These are phyloP conservation scores for Centropus unirufus DNA, from an alignment of 2,113 vertebrate species.

Conservation along the genomic window DNA sequence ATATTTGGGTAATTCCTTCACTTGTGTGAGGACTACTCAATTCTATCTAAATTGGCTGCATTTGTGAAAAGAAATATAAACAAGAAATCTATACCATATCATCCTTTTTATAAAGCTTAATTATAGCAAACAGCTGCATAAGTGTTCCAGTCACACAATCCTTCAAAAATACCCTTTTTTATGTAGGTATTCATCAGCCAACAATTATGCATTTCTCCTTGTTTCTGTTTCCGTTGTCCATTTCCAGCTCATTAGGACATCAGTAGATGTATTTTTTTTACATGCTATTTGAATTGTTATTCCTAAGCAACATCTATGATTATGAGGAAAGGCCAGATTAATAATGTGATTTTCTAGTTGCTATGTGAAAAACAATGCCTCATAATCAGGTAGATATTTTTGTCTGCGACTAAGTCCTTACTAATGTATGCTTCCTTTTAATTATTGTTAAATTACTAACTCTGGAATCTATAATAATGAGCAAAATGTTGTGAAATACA, in stretches of 20 bases:
- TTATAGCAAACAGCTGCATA: not conserved
- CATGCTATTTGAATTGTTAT: not conserved
- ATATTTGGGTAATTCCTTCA: not conserved
- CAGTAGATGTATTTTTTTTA: not conserved
- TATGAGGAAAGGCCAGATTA: not conserved
- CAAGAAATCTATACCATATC: not conserved
- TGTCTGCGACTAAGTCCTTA: not conserved
- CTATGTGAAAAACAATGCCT: not conserved
- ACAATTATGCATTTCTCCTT: not conserved
- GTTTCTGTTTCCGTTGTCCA: not conserved
- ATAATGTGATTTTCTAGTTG: not conserved
- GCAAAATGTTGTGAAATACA: not conserved
- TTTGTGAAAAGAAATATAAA: not conserved
- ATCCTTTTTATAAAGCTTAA: not conserved
- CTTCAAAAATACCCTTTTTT: not conserved
- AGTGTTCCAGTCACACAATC: not conserved
- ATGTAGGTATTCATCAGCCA: not conserved
- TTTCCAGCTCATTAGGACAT: not conserved
- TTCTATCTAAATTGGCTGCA: not conserved
- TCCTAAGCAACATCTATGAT: not conserved
- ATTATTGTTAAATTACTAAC: not conserved
- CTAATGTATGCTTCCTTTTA: not conserved
- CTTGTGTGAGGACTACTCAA: not conserved
- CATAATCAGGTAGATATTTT: slow-evolving; percentile 16
- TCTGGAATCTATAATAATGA: not conserved